Base-by-base conservation (phyloP, 2,888 invertebrate species). In the Mythimna vitellina region DNA sequence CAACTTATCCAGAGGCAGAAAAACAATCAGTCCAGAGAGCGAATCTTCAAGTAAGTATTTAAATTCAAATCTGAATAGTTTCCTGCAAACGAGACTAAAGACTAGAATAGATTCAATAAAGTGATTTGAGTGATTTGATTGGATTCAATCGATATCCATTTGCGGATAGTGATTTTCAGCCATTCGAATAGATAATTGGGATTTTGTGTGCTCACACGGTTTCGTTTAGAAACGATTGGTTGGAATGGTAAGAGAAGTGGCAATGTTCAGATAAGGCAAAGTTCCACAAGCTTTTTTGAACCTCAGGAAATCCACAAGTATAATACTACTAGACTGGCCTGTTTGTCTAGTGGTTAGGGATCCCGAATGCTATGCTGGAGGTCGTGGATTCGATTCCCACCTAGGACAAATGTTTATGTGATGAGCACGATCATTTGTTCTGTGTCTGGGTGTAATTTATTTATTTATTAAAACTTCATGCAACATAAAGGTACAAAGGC, bases 131-230 rank as follows among this genome's bases (percentile, higher is more conserved):
- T 60, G 68, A 74, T 74, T 80, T 57, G 73, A 76, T 74, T 83
- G 46, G 46, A 74, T 65, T 65, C 70, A 73, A 73, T 83, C 70
- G 72, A 80, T 74, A 67, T 10, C 60, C 65, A 58, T 83, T 83
- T 79, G 73, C 17, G 60, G 56, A 38, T 60, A 38, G 56, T 57
- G 64, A 73, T 58, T 78, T 70, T 82, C 53, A 60, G 17, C 63
- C 66, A 70, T 66, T 42, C 38, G n/a, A n/a, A 57, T 53, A 29
- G 64, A 65, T 65, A 77, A 67, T 35, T 42, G 53, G 17, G 61
- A 81, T 57, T 65, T 81, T 71, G 56, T 70, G 66, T 70, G 56
- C 65, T 68, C 20, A 38, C 64, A 25, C 35, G 46, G 63, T 32
- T 66, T 67, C 22, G 46, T 56, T 49, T 35, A 61, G 12, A 2